Conservation (phyloP, 2,797 vertebrate species). For the Limosa lapponica region DNA sequence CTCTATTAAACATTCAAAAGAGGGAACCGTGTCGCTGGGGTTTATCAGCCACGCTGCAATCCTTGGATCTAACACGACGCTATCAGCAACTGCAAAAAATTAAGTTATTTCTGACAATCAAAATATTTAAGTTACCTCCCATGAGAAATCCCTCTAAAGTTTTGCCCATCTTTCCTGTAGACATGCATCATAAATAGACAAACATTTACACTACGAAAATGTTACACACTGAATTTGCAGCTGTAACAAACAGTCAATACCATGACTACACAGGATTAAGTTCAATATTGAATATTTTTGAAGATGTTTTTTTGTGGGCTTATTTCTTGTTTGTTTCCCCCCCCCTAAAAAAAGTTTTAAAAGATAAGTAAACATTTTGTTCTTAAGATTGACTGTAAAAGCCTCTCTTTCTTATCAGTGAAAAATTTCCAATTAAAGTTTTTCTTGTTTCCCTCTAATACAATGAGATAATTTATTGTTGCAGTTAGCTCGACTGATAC, state of each 20-base stretch:
- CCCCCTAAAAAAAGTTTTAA: background rate
- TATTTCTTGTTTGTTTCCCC: background rate
- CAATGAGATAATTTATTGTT: background rate
- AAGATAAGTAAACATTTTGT: background rate
- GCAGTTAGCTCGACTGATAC: background rate
- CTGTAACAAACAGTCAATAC: background rate
- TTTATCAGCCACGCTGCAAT: conserved; percentile 92
- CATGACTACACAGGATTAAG: background rate
- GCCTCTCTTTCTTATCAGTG: background rate
- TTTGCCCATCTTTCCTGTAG: background rate
- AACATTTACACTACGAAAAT: background rate
- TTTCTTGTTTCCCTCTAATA: background rate
- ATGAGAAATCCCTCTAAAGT: background rate
- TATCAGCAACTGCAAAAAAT: conserved; percentile 79
- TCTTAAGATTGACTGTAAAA: background rate
- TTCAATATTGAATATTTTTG: background rate
- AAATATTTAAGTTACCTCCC: background rate
- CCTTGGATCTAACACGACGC: conserved; percentile 87
- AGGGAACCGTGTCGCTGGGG: conserved; percentile 82
- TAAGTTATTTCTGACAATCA: background rate
- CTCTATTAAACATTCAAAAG: conserved; percentile 83
- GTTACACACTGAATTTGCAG: background rate
- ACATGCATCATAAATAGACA: background rate
- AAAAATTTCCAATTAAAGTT: background rate
- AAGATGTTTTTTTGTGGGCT: background rate